A percentile compares a stretch with the other conserved stretches of the same genome.
Conservation (phyloP, 2,797 vertebrate species). For the Stomatorhinus walkeri region DNA sequence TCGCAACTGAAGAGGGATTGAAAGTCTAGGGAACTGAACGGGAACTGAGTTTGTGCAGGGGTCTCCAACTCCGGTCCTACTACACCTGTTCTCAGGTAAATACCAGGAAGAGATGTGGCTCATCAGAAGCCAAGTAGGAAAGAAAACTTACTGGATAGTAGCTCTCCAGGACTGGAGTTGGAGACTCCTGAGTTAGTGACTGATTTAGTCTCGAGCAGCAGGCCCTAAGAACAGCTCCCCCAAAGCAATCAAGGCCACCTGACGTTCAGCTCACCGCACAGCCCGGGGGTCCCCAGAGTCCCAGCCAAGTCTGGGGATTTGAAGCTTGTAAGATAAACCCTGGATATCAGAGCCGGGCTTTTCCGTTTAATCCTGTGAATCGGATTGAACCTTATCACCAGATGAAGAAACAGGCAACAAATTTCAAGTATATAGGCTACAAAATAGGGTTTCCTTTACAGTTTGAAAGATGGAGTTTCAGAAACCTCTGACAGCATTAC, state of each 20-base stretch:
- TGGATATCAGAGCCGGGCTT: neutral
- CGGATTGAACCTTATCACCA: neutral
- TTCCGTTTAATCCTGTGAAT: neutral
- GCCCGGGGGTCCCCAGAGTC: neutral
- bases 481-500: neutral
- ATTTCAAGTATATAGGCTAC: neutral
- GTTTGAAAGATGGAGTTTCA: neutral
- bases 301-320: neutral
- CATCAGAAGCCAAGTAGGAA: too few species aligned
- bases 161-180: too few species aligned
- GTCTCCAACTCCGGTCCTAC: too few species aligned
- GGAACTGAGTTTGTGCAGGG: too few species aligned
- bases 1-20: neutral
- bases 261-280: neutral
- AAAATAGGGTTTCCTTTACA: neutral
- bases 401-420: neutral
- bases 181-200: neutral
- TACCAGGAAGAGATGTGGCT: too few species aligned
- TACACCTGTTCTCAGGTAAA: too few species aligned
- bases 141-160: too few species aligned
- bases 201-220: neutral
- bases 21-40: neutral
- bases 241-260: neutral
- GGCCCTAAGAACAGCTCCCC: neutral
- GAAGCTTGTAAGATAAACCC: neutral